phyloP scores from a whole-genome alignment of 2,797 vertebrate species.

The Pseudocheirus occidentalis region DNA sequence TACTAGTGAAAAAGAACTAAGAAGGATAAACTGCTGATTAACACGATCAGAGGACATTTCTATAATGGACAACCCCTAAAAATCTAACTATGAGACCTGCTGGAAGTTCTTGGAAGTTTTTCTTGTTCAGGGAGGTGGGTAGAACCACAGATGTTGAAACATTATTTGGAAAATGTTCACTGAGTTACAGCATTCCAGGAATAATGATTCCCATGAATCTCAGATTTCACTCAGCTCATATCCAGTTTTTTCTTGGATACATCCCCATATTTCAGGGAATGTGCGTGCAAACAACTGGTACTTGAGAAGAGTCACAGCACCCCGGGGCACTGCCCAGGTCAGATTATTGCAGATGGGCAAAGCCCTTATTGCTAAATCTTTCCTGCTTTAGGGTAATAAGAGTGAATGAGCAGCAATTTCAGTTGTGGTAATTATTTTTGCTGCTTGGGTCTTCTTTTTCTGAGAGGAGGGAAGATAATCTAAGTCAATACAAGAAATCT shows the following conservation, averaged over 20 bases:
- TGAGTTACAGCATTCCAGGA: constrained; percentile 17
- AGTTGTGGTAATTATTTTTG: background rate
- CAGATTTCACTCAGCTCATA: constrained; percentile 17
- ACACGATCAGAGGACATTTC: background rate
- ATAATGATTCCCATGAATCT: background rate
- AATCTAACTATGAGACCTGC: background rate
- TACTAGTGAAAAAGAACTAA: background rate
- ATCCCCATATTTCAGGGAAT: background rate
- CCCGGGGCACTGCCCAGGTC: background rate
- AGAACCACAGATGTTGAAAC: background rate
- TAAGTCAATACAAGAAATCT: background rate
- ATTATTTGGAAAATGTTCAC: constrained; percentile 49
- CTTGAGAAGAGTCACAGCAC: background rate
- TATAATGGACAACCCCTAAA: background rate
- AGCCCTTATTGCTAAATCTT: background rate
- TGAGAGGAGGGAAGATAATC: background rate
- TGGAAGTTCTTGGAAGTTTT: background rate
- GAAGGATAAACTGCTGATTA: background rate
- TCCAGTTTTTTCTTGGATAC: background rate
- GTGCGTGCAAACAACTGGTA: background rate
- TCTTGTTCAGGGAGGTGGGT: background rate
- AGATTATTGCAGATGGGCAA: background rate
- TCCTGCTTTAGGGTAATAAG: background rate
- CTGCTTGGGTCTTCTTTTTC: background rate
- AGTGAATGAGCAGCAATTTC: background rate